phyloP scores from a whole-genome alignment of 30 jellyfish, hydroid and myxozoan genomes.

The Aurelia sp. region DNA sequence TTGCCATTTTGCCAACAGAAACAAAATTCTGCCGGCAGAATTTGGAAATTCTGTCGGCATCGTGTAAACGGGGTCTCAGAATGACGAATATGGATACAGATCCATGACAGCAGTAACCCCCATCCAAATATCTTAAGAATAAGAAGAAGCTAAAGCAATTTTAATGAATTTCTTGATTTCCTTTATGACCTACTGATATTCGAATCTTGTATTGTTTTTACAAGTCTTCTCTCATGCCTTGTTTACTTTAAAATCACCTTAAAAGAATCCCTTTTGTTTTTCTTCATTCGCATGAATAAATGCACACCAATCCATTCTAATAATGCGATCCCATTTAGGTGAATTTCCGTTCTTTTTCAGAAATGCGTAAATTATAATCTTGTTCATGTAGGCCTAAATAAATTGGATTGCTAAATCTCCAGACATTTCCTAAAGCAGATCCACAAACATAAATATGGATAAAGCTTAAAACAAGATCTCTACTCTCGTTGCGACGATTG shows the following conservation, averaged over 20 bases:
- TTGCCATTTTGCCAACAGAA: no score
- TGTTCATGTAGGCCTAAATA: slow-evolving; percentile 12
- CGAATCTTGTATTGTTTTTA: not conserved
- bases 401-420: slow-evolving; percentile 18
- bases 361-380: not conserved
- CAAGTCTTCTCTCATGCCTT: not conserved
- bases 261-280: not conserved
- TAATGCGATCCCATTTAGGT: not conserved
- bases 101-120: no score
- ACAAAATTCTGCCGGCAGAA: no score
- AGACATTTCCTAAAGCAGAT: slow-evolving; percentile 29
- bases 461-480: not conserved
- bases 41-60: no score
- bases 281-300: not conserved
- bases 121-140: no score
- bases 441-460: not conserved
- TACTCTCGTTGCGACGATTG: not conserved
- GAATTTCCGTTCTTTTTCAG: slow-evolving; percentile 44
- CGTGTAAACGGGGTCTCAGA: no score
- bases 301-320: slow-evolving; percentile 2
- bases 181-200: not conserved
- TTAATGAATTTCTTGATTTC: slow-evolving; percentile 17
- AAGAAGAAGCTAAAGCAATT: no score
- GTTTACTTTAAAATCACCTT: slow-evolving; percentile 9
- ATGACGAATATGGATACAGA: no score